These are phyloP conservation scores for Peromyscus leucopus DNA, from an alignment of 2,113 vertebrate species.

Conservation along the genomic window DNA sequence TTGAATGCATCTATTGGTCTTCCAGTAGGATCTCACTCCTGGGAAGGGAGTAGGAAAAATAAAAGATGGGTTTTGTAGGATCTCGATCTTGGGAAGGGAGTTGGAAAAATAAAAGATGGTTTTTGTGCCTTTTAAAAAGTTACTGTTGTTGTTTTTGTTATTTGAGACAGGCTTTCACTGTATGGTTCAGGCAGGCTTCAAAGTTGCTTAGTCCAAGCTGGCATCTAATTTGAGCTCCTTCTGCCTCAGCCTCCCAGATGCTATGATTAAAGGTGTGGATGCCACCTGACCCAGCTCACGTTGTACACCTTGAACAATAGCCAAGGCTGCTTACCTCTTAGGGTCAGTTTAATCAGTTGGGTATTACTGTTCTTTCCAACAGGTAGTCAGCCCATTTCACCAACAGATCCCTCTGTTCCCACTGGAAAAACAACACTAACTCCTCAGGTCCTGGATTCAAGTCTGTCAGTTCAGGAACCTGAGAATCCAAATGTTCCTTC, in stretches of 20 bases:
- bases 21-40: neutral
- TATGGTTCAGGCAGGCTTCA: neutral
- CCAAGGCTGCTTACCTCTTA: neutral
- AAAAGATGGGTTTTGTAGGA: neutral
- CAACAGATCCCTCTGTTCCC: neutral
- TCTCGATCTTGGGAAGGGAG: too few species aligned
- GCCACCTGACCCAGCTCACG: neutral
- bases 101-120: neutral
- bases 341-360: neutral
- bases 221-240: neutral
- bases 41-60: neutral
- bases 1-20: neutral
- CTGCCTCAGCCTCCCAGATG: neutral
- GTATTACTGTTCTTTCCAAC: conserved; percentile 45
- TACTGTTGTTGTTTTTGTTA: neutral
- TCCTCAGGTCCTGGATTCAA: neutral
- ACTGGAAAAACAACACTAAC: neutral
- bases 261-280: neutral
- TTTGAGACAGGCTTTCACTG: neutral
- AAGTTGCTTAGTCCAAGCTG: neutral
- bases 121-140: neutral
- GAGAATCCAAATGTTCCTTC: neutral
- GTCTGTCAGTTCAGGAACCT: neutral
- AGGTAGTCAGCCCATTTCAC: conserved; percentile 71
- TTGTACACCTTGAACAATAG: neutral